Base-by-base conservation (phyloP, 1,140 invertebrate genomes). In the Uloborus diversus region DNA sequence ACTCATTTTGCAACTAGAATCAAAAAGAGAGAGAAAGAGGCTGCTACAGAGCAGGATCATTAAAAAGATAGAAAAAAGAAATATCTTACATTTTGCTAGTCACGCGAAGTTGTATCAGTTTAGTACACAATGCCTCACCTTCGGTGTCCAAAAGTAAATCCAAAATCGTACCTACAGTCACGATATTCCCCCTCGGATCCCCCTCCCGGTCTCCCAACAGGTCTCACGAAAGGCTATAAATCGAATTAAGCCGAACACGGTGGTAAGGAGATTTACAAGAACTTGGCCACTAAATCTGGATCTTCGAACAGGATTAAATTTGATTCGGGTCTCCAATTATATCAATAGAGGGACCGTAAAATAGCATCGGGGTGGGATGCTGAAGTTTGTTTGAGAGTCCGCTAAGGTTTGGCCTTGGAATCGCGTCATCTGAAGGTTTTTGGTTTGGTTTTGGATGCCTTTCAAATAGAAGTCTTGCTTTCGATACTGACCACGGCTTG, bases 91-190 rank as follows among this genome's bases (percentile, higher is more conserved):
- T 17, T 17, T 42, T 13, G 37, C 17, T 7, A 71, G 69, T 71
- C 69, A 71, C 69, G 69, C 69, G 33, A 20, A 4, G 32, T 59
- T 71, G 69, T 71, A 71, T 71, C 69, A 71, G 23, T 71, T 71
- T 57, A 35, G 56, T 5, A 33, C 9, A 35, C 42, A 59, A 30
- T 71, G 53, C 33, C 47, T 57, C 69, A 71, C 69, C 69, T 71
- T 30, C 25, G 51, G 69, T 71, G 69, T 71, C 30, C 56, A 25
- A 59, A 71, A 69, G 28, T 17, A 71, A 32, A 57, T 59, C 51
- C 32, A 14, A 20, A 47, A 28, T 25, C 37, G 64, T 49, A 25
- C 66, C 33, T 69, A 33, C 49, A 27, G 53, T 71, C 69, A 71
- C 69, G 69, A 71, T 71, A 71, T 32, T 30, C 35, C 28, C 27